Evolutionary conservation across 2,797 vertebrate genomes (phyloP).

Genomic region (Sebastes dallii): DNA sequence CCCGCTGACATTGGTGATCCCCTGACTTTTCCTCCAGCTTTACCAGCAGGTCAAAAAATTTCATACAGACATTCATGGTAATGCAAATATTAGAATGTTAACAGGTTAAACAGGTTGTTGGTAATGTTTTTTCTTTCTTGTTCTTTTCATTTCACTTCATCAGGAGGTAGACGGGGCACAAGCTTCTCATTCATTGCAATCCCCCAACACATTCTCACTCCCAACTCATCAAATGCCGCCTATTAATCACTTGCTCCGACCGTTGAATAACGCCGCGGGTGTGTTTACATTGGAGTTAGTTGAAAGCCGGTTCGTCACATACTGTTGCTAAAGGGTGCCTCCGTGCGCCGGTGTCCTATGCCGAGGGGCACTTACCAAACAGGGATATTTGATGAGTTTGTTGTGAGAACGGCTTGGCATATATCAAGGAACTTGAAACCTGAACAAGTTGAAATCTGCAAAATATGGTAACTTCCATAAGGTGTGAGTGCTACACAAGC

Average conservation of each 20-base stretch:
- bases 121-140: neutral
- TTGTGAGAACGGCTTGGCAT: neutral
- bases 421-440: neutral
- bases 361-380: no score
- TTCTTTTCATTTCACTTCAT: neutral
- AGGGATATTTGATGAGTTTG: no score
- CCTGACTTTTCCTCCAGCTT: neutral
- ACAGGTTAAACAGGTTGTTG: neutral
- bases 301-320: no score
- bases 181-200: neutral
- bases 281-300: no score
- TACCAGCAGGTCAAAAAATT: neutral
- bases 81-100: neutral
- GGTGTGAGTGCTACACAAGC: neutral
- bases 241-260: no score
- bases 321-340: no score
- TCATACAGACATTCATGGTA: neutral
- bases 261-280: no score
- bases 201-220: no score
- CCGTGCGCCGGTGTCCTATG: no score
- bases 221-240: no score
- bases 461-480: neutral
- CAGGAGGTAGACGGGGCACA: neutral
- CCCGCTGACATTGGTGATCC: neutral
- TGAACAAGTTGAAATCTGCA: neutral